Conservation (phyloP, 2,113 vertebrate genomes). For the Notarius lentiginosus region DNA sequence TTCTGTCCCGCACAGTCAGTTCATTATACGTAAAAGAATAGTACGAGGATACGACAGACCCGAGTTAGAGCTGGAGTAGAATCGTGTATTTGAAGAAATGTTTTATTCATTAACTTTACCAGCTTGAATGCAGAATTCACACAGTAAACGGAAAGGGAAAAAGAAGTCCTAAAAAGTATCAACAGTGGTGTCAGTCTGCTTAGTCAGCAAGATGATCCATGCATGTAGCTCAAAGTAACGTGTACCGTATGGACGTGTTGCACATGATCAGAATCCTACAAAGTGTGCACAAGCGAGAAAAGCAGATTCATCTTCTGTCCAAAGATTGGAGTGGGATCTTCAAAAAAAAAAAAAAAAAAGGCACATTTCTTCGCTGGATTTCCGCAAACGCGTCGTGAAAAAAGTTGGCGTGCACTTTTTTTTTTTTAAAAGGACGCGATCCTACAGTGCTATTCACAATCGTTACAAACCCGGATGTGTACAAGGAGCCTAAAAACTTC, state of each 20-base stretch:
- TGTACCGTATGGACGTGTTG: neutral
- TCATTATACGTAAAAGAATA: neutral
- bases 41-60: neutral
- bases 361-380: conserved; percentile 61
- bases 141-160: neutral
- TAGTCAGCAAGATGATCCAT: neutral
- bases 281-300: neutral
- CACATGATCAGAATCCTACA: conserved; percentile 8
- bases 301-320: neutral
- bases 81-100: conserved; percentile 1
- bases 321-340: neutral
- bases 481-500: conserved; percentile 38
- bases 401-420: conserved; percentile 35
- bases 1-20: neutral
- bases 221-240: neutral
- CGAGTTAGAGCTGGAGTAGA: neutral
- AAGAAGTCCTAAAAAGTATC: conserved; percentile 28
- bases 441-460: conserved; percentile 39
- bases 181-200: conserved; percentile 9
- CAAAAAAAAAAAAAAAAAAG: conserved; percentile 50
- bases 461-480: conserved; percentile 36
- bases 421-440: neutral
- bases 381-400: conserved; percentile 26
- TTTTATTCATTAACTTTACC: neutral
- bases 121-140: conserved; percentile 28